A percentile compares a stretch with the other conserved stretches of the same genome.
Conservation (phyloP, 2,888 invertebrate genomes). For the Zhengitettix transpicula region DNA sequence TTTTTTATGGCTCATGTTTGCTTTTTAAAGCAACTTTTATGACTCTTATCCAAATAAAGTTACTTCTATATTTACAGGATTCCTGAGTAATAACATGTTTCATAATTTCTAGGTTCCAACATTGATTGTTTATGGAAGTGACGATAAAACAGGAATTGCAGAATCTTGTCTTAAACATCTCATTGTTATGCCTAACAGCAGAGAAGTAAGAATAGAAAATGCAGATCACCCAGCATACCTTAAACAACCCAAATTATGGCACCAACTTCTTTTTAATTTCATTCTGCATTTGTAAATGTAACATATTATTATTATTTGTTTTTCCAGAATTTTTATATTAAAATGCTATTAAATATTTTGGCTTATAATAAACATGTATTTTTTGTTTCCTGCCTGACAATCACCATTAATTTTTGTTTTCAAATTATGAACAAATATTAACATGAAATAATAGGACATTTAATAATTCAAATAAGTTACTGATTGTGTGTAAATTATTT, state of each 20-base stretch:
- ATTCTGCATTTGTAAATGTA: constrained; percentile 1
- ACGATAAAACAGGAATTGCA: constrained; percentile 23
- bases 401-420: no score
- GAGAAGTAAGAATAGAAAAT: constrained; percentile 19
- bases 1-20: no score
- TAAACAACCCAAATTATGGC: constrained; percentile 25
- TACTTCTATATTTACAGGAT: no score
- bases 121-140: constrained; percentile 28
- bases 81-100: neutral
- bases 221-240: constrained; percentile 29
- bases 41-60: no score
- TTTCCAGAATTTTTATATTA: neutral
- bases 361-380: no score
- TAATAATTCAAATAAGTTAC: no score
- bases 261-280: constrained; percentile 26
- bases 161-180: constrained; percentile 20
- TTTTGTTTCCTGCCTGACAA: no score
- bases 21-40: no score
- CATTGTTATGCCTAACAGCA: constrained; percentile 22
- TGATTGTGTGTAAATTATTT: no score
- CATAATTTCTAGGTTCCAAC: constrained; percentile 25
- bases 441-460: no score
- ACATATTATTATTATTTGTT: neutral
- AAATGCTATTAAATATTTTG: no score
- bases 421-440: no score